Percentiles rank a stretch among this genome's conserved stretches.
Evolutionary conservation across 1,140 invertebrate genomes (phyloP).

Genomic region (Lysiphlebus fabarum): DNA sequence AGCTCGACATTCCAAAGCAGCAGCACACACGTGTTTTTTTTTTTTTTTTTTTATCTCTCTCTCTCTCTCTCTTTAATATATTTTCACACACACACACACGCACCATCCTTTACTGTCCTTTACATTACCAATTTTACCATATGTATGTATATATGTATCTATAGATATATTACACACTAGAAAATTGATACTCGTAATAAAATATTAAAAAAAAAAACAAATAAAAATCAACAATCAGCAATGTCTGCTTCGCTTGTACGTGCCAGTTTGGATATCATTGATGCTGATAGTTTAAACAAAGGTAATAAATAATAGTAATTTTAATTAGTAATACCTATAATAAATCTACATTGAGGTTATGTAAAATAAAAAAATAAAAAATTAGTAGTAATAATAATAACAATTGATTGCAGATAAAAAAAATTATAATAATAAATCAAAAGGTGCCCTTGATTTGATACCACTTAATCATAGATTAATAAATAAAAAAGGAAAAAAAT

Average conservation of each 20-base stretch:
- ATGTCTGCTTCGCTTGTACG: constrained; percentile 46
- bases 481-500: constrained; percentile 33
- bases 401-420: constrained; percentile 24
- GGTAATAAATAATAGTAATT: constrained; percentile 26
- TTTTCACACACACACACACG: no score
- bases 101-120: no score
- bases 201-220: no score
- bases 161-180: no score
- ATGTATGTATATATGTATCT: no score
- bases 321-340: not conserved
- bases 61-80: no score
- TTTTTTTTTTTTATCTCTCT: no score
- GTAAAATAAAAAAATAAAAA: not conserved
- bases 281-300: constrained; percentile 31
- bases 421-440: constrained; percentile 30
- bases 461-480: constrained; percentile 36
- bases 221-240: constrained; percentile 18
- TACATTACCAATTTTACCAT: no score
- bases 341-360: constrained; percentile 15
- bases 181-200: no score
- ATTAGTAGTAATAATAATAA: no score
- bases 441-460: constrained; percentile 38
- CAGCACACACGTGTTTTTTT: no score
- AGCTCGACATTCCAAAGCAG: no score
- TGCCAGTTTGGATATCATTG: constrained; percentile 43